phyloP scores from a whole-genome alignment of 2,113 vertebrate species.

The Platichthys stellatus region DNA sequence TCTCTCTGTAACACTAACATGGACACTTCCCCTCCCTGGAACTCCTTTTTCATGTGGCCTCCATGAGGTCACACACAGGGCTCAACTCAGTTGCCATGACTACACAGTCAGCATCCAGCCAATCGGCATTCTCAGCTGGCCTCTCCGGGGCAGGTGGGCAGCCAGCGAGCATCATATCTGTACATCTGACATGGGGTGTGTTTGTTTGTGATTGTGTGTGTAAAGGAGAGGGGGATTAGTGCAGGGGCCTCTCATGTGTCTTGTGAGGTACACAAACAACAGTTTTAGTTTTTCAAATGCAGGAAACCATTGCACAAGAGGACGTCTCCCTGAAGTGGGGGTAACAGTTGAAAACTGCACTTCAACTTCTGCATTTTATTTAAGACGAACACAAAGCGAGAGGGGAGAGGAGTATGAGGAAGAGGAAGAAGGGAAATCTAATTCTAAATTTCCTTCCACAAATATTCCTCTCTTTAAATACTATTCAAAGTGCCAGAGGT shows the following conservation, averaged over 20 bases:
- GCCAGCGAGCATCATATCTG: conserved; percentile 59
- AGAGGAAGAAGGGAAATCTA: conserved; percentile 13
- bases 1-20: neutral
- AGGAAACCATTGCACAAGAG: neutral
- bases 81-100: conserved; percentile 72
- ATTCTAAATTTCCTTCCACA: neutral
- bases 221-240: conserved; percentile 1
- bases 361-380: neutral
- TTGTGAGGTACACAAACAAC: neutral
- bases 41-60: conserved; percentile 61
- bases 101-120: conserved; percentile 60
- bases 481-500: neutral
- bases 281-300: neutral
- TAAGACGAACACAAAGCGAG: neutral
- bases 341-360: neutral
- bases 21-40: conserved; percentile 22
- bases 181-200: conserved; percentile 56
- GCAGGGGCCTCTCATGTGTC: conserved; percentile 13
- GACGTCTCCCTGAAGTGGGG: neutral
- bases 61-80: conserved; percentile 65
- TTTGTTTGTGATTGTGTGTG: conserved; percentile 16
- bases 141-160: conserved; percentile 53
- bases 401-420: neutral
- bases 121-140: conserved; percentile 53
- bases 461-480: conserved; percentile 8